Percentiles rank a stretch among this genome's conserved stretches.
These are phyloP conservation scores for Mylabris phalerata DNA, from an alignment of 1,140 invertebrate species.

Conservation along the genomic window DNA sequence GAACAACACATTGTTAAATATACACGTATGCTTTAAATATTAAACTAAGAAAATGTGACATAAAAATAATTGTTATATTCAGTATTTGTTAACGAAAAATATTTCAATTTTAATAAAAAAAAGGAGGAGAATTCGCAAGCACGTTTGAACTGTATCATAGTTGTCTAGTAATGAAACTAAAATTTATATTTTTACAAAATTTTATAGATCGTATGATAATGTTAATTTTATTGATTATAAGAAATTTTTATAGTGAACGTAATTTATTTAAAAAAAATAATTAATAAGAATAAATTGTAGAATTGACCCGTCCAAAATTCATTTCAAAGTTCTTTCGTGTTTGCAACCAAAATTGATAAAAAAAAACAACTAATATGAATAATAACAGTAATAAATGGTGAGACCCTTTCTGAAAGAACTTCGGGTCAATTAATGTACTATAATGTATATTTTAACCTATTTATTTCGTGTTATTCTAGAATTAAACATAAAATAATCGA, in stretches of 20 bases:
- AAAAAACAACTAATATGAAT: background rate
- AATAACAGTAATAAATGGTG: background rate
- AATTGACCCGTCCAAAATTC: constrained; percentile 13
- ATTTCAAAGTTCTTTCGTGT: constrained; percentile 13
- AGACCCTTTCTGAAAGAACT: constrained; percentile 7
- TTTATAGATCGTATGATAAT: constrained; percentile 7
- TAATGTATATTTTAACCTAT: constrained; percentile 12
- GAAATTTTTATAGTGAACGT: constrained; percentile 7
- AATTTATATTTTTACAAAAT: constrained; percentile 25
- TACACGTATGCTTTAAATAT: constrained; percentile 26
- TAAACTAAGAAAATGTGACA: constrained; percentile 14
- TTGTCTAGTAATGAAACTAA: constrained; percentile 15
- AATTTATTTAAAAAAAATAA: background rate
- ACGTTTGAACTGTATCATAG: constrained; percentile 23
- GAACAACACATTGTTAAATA: constrained; percentile 30
- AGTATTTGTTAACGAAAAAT: constrained; percentile 21
- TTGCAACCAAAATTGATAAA: constrained; percentile 8
- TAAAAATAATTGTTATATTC: background rate
- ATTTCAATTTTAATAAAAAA: no score
- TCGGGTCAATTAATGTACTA: constrained; percentile 10
- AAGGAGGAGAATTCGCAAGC: constrained; percentile 16
- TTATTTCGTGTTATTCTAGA: constrained; percentile 14
- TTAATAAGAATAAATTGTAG: constrained; percentile 1
- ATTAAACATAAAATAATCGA: no score
- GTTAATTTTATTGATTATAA: constrained; percentile 7